phyloP scores from a whole-genome alignment of 2,888 invertebrate genomes.

The Lymantria monacha region DNA sequence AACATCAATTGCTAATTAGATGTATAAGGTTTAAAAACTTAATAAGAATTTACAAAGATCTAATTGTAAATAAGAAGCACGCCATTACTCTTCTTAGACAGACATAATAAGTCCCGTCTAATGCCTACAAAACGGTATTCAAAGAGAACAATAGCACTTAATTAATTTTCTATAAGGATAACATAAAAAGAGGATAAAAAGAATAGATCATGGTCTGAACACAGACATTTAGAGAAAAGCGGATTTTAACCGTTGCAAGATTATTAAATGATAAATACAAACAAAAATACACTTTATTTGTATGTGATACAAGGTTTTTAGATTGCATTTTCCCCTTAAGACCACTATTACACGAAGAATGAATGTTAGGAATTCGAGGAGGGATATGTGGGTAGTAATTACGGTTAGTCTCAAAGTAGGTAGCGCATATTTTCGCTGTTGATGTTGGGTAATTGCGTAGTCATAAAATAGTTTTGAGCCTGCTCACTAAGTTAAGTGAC shows the following conservation, averaged over 20 bases:
- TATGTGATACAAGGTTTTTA: slow-evolving; percentile 1
- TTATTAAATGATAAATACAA: slow-evolving; percentile 28
- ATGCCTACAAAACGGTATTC: slow-evolving; percentile 54
- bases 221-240: slow-evolving; percentile 57
- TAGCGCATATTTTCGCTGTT: slow-evolving; percentile 31
- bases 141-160: slow-evolving; percentile 63
- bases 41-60: background rate
- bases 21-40: background rate
- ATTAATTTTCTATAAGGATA: slow-evolving; percentile 72
- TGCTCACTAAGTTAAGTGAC: slow-evolving; percentile 28
- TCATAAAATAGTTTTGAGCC: slow-evolving; percentile 31
- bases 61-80: background rate
- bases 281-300: slow-evolving; percentile 13
- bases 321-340: slow-evolving; percentile 7
- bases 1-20: no score
- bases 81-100: slow-evolving; percentile 9
- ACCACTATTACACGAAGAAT: slow-evolving; percentile 37
- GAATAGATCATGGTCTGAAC: slow-evolving; percentile 52
- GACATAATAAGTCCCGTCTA: slow-evolving; percentile 38
- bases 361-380: slow-evolving; percentile 44
- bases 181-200: slow-evolving; percentile 54
- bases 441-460: slow-evolving; percentile 21
- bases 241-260: slow-evolving; percentile 56
- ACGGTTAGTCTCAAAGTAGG: slow-evolving; percentile 31
- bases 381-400: slow-evolving; percentile 39